These are phyloP conservation scores for Drosophila nigromelanica DNA, from an alignment of 1,140 invertebrate genomes.

Conservation along the genomic window DNA sequence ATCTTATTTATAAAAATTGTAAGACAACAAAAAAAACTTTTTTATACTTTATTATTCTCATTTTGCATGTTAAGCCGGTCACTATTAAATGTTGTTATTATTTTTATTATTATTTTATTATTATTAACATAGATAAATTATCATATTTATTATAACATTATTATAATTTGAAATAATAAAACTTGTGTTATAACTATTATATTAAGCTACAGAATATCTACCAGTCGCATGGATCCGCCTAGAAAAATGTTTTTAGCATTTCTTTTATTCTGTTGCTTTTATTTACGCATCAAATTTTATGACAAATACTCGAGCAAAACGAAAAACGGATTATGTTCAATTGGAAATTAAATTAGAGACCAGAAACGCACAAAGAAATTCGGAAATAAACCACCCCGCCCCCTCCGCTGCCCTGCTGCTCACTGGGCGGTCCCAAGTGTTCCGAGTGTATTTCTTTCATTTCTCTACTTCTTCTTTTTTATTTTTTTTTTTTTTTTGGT, in stretches of 20 bases:
- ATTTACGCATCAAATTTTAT: slow-evolving; percentile 79
- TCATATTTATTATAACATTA: no score
- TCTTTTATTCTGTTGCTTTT: slow-evolving; percentile 50
- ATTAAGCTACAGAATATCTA: background rate
- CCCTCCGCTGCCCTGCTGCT: background rate
- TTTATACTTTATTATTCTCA: no score
- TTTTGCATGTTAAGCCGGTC: no score
- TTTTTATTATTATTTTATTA: no score
- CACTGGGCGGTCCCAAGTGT: slow-evolving; percentile 45
- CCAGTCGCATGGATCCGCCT: background rate
- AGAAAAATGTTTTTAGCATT: background rate
- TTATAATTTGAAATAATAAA: no score
- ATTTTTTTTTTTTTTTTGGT: slow-evolving; percentile 28
- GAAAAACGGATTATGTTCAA: slow-evolving; percentile 78
- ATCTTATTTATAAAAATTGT: no score
- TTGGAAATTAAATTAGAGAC: slow-evolving; percentile 77
- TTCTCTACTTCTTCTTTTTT: slow-evolving; percentile 16
- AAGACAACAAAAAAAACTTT: no score
- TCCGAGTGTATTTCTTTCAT: slow-evolving; percentile 11
- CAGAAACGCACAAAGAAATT: slow-evolving; percentile 37
- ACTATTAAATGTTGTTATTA: no score
- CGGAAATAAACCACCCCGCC: background rate
- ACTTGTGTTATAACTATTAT: no score
- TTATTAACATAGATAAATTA: no score
- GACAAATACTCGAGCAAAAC: slow-evolving; percentile 65